Evolutionary conservation across 2,888 invertebrate species (phyloP).

Genomic region (Idaea dimidiata): DNA sequence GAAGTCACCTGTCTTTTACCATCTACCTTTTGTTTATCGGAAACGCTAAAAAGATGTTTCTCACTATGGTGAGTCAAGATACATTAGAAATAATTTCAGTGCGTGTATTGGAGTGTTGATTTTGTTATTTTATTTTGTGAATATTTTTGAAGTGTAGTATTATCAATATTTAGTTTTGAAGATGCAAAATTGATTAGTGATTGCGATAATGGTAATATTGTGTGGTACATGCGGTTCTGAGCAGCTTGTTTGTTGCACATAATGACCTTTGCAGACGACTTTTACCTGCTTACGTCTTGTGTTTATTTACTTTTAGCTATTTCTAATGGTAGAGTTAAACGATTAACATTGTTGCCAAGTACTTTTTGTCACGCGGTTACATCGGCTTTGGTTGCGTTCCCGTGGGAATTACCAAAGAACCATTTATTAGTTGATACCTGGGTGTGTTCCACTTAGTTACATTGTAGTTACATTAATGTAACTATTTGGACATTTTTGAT

Average conservation of each 20-base stretch:
- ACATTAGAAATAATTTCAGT: not conserved
- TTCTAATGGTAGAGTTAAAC: not conserved
- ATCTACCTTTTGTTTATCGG: slow-evolving; percentile 46
- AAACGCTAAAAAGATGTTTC: slow-evolving; percentile 52
- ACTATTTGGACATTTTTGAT: no score
- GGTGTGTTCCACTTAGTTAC: no score
- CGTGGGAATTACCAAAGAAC: no score
- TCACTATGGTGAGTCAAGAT: slow-evolving; percentile 13
- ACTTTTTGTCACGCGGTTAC: no score
- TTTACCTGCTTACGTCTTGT: not conserved
- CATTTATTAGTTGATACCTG: no score
- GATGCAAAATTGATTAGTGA: not conserved
- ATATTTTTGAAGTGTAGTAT: not conserved
- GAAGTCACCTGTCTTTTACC: slow-evolving; percentile 57
- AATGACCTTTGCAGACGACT: not conserved
- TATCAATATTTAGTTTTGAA: not conserved
- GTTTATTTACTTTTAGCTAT: not conserved
- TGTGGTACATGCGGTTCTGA: not conserved
- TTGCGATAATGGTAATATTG: not conserved
- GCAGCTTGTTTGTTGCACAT: slow-evolving; percentile 14
- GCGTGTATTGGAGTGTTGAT: not conserved
- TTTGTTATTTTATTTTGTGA: not conserved
- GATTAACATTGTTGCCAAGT: not conserved
- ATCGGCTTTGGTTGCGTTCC: no score
- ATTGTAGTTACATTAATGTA: no score